Conservation (phyloP, 2,113 vertebrate species). For the Equus quagga region DNA sequence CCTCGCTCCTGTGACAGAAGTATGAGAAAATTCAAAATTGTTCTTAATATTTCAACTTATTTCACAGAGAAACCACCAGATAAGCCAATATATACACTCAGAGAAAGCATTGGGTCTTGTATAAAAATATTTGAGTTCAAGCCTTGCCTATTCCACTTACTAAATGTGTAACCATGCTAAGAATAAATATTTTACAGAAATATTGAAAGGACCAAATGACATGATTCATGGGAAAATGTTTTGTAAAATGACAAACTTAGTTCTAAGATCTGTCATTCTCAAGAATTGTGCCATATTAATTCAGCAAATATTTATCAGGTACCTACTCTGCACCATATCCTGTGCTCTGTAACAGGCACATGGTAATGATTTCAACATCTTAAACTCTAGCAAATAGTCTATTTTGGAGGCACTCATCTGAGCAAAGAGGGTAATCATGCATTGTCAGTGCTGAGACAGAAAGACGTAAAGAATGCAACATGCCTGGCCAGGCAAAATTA, state of each 20-base stretch:
- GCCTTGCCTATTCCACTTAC: not conserved
- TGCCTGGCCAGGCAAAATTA: not conserved
- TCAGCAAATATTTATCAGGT: not conserved
- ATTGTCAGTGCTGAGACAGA: not conserved
- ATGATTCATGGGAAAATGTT: not conserved
- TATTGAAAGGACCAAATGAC: not conserved
- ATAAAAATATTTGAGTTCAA: slow-evolving; percentile 26
- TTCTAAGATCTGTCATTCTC: not conserved
- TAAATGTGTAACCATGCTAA: not conserved
- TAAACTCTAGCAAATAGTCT: not conserved
- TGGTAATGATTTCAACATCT: not conserved
- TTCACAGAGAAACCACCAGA: not conserved
- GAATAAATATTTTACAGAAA: not conserved
- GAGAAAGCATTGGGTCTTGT: not conserved
- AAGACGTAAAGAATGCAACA: not conserved
- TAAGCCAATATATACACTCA: not conserved
- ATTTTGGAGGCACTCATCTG: not conserved
- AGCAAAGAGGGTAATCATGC: not conserved
- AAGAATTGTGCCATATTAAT: slow-evolving; percentile 12
- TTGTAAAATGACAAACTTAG: not conserved
- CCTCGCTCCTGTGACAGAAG: not conserved
- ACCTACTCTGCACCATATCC: not conserved
- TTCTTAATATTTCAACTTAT: not conserved
- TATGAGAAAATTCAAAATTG: slow-evolving; percentile 21
- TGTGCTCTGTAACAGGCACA: not conserved